Base-by-base conservation (phyloP, 2,888 invertebrate species). In the Tethea ocularis region DNA sequence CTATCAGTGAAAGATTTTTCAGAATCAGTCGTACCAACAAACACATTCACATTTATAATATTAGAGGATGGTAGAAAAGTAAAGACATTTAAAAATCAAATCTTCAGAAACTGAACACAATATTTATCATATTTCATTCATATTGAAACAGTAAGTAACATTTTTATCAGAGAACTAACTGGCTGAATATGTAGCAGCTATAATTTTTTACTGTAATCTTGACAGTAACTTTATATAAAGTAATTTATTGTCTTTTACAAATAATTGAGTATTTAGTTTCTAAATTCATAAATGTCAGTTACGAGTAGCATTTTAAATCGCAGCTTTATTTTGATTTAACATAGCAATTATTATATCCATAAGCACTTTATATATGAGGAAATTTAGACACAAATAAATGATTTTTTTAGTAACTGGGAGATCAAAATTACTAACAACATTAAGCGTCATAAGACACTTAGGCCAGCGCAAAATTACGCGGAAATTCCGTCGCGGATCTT, bases 341-440 rank as follows among this genome's bases (percentile, higher is more conserved):
- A 33, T 13, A 0, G 0, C 3, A 2, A 2, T 33, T 13, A 7
- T 29, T 29, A 7, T 29, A 29, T 8, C 8, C 15, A 57, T 59
- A 59, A 56, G 52, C 57, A 57, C 56, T 62, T 59, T 52, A 4
- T 8, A 61, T n/a, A n/a, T n/a, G n/a, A n/a, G n/a, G n/a, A n/a
- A n/a, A n/a, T n/a, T n/a, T n/a, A n/a, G n/a, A n/a, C n/a, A n/a
- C n/a, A n/a, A n/a, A n/a, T n/a, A n/a, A n/a, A n/a, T n/a, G n/a
- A n/a, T n/a, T n/a, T n/a, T n/a, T n/a, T n/a, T n/a, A n/a, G n/a
- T n/a, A n/a, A n/a, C n/a, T n/a, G n/a, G n/a, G n/a, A n/a, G n/a
- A n/a, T n/a, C n/a, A n/a, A n/a, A n/a, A n/a, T n/a, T n/a, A n/a
- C n/a, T n/a, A n/a, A n/a, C n/a, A n/a, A n/a, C n/a, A n/a, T n/a